These are phyloP conservation scores for Embidobia sp. DNA, from an alignment of 2,888 invertebrate genomes.

Conservation along the genomic window DNA sequence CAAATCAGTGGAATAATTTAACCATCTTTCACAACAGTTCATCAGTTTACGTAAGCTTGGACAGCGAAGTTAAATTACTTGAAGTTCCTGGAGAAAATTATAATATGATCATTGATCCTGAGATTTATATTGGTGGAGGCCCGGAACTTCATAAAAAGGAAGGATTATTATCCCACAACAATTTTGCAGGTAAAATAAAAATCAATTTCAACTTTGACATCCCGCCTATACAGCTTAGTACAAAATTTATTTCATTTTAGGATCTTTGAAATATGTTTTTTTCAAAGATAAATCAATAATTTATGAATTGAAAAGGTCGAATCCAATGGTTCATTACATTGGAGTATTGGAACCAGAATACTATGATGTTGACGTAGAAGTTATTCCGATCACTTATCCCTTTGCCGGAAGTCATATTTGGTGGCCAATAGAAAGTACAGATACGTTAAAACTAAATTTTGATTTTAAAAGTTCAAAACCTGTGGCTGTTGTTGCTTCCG, in stretches of 20 bases:
- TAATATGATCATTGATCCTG: conserved; percentile 94
- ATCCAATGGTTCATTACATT: conserved; percentile 92
- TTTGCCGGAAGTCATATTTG: conserved; percentile 95
- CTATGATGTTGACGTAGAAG: conserved; percentile 91
- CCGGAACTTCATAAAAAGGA: conserved; percentile 92
- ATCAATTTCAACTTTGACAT: too few species aligned
- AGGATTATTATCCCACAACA: conserved; percentile 91
- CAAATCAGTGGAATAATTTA: conserved; percentile 93
- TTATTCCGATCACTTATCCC: conserved; percentile 95
- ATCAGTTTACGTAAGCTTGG: conserved; percentile 88
- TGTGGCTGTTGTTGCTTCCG: conserved; percentile 92
- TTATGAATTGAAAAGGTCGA: conserved; percentile 91
- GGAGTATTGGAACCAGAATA: conserved; percentile 91
- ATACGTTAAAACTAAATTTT: conserved; percentile 89
- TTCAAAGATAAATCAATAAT: conserved; percentile 96
- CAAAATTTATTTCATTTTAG: conserved; percentile 83
- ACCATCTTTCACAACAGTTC: conserved; percentile 92
- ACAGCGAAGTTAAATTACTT: conserved; percentile 87
- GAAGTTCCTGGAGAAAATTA: conserved; percentile 88
- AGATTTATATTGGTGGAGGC: conserved; percentile 95
- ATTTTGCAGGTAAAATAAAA: conserved; percentile 86
- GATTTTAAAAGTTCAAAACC: conserved; percentile 93
- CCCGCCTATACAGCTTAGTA: too few species aligned
- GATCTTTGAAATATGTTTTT: conserved; percentile 95
- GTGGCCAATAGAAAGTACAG: conserved; percentile 91